Evolutionary conservation across 2,113 vertebrate genomes (phyloP).

Genomic region (Sialia sialis): DNA sequence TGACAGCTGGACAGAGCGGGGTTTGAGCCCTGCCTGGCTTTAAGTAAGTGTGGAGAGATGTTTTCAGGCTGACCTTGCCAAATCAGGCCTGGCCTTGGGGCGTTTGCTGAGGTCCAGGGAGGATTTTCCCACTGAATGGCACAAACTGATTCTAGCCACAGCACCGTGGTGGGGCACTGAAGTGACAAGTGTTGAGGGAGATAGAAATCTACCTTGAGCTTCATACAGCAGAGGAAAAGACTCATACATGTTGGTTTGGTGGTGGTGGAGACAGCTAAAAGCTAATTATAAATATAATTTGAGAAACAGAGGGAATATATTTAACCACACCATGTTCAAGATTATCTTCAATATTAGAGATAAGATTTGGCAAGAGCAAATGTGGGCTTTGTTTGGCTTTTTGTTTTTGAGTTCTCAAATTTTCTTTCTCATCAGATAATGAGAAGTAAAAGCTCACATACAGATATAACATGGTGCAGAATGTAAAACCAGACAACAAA

Average conservation of each 20-base stretch:
- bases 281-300: background rate
- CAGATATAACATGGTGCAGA: background rate
- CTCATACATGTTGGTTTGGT: background rate
- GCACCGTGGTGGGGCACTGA: background rate
- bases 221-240: background rate
- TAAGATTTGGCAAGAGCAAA: background rate
- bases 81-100: background rate
- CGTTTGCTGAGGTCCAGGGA: background rate
- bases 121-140: conserved; percentile 30
- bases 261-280: background rate
- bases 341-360: background rate
- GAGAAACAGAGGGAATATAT: background rate
- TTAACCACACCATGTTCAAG: background rate
- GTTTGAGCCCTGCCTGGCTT: background rate
- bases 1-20: conserved; percentile 53
- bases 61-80: conserved; percentile 42
- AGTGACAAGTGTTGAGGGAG: background rate
- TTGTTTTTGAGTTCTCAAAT: too few relatives aligned
- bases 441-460: background rate
- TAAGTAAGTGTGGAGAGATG: conserved; percentile 42
- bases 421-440: background rate
- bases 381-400: background rate
- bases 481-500: background rate
- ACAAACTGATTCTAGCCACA: background rate
- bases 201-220: background rate